Evolutionary conservation across 2,888 invertebrate genomes (phyloP).

Genomic region (Synanthedon andrenaeformis): DNA sequence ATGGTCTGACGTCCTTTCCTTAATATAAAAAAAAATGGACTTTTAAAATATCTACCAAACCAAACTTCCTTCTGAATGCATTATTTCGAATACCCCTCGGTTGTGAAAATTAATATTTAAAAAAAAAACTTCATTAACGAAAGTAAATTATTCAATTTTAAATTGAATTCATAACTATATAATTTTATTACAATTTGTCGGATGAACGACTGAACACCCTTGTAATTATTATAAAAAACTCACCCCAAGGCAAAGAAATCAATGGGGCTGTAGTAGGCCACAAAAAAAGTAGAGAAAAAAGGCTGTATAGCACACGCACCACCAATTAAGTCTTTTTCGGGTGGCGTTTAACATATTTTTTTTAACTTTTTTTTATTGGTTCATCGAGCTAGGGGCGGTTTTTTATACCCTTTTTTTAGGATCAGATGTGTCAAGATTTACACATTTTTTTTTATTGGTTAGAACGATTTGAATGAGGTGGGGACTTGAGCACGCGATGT

Average conservation of each 20-base stretch:
- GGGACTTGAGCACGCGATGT: conserved; percentile 49
- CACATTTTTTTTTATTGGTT: conserved; percentile 35
- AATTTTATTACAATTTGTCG: conserved; percentile 33
- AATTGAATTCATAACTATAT: neutral
- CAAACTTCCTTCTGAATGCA: too few species aligned
- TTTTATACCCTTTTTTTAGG: conserved; percentile 32
- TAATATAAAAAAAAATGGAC: too few species aligned
- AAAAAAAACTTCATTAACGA: neutral
- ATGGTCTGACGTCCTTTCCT: too few species aligned
- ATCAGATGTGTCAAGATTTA: conserved; percentile 46
- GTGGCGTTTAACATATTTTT: conserved; percentile 35
- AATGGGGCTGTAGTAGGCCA: conserved; percentile 22
- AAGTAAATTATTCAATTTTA: neutral
- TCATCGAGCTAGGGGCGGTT: conserved; percentile 42
- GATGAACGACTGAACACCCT: conserved; percentile 17
- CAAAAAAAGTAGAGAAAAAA: conserved; percentile 33
- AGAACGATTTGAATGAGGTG: conserved; percentile 36
- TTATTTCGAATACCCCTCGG: too few species aligned
- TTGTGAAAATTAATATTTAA: neutral
- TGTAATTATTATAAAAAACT: conserved; percentile 50
- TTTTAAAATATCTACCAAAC: too few species aligned
- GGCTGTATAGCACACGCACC: conserved; percentile 49
- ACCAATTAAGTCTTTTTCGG: conserved; percentile 56
- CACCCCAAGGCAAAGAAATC: conserved; percentile 41
- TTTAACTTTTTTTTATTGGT: conserved; percentile 53